phyloP scores from a whole-genome alignment of 2,113 vertebrate species.

The Camelus bactrianus region DNA sequence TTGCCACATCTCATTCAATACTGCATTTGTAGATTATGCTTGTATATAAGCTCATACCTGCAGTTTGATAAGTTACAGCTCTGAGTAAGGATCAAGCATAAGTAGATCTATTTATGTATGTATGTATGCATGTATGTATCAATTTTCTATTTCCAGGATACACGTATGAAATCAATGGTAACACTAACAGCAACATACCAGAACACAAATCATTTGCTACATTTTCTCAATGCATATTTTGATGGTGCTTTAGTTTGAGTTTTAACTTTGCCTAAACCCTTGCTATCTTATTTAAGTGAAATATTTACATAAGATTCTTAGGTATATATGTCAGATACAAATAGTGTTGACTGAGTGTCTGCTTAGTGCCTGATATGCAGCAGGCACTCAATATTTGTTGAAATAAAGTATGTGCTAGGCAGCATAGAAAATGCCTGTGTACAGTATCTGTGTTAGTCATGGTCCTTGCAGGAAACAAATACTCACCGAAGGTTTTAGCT shows the following conservation, averaged over 20 bases:
- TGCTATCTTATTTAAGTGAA: slow-evolving; percentile 25
- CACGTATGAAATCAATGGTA: not conserved
- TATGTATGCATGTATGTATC: not conserved
- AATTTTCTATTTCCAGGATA: not conserved
- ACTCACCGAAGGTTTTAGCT: not conserved
- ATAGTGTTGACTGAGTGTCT: not conserved
- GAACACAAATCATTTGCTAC: not conserved
- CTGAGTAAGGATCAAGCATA: not conserved
- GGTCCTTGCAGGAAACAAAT: not conserved
- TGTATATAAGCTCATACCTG: not conserved
- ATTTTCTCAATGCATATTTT: not conserved
- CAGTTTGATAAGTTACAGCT: not conserved
- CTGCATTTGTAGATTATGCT: not conserved
- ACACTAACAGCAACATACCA: not conserved
- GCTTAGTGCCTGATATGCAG: not conserved
- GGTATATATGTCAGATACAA: not conserved
- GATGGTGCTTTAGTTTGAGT: not conserved
- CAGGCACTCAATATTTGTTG: not conserved
- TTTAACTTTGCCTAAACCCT: slow-evolving; percentile 39
- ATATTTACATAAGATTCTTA: not conserved
- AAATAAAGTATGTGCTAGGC: not conserved
- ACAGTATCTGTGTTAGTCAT: not conserved
- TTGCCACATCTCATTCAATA: not conserved
- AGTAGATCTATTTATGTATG: not conserved
- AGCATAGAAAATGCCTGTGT: not conserved